phyloP scores from a whole-genome alignment of 2,113 vertebrate species.

The Percina caprodes region DNA sequence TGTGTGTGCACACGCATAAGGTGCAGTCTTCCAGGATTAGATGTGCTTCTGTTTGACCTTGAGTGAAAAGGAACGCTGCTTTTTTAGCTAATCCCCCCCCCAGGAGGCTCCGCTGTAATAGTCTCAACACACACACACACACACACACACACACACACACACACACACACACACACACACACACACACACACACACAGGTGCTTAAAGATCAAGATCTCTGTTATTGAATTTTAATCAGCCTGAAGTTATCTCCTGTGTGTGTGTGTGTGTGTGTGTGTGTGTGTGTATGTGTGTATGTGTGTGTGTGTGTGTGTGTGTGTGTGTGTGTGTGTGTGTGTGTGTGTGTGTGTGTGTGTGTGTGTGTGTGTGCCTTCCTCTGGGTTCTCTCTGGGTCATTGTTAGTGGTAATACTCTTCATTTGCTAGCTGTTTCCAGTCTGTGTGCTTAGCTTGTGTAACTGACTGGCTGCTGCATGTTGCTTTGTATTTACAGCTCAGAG shows the following conservation, averaged over 20 bases:
- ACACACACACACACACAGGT: conserved; percentile 29
- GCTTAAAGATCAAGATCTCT: conserved; percentile 31
- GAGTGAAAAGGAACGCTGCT: conserved; percentile 61
- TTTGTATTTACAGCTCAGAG: too few species aligned
- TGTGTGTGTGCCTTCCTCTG: not conserved
- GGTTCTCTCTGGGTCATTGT: not conserved
- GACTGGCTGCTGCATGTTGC: too few species aligned
- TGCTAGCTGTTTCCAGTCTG: too few species aligned
- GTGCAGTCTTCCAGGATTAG: conserved; percentile 39
- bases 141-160: not conserved
- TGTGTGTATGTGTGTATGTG: not conserved
- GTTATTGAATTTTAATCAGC: conserved; percentile 46
- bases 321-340: not conserved
- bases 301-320: conserved; percentile 22
- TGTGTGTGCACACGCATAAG: not conserved
- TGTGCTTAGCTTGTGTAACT: too few species aligned
- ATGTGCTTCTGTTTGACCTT: conserved; percentile 71
- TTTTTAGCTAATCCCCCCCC: conserved; percentile 71
- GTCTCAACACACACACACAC: conserved; percentile 2
- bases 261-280: not conserved
- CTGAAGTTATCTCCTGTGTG: conserved; percentile 23
- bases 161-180: conserved; percentile 26
- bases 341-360: not conserved
- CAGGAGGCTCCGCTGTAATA: conserved; percentile 36
- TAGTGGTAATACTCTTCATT: not conserved